These are phyloP conservation scores for Crematogaster levior DNA, from an alignment of 2,888 invertebrate genomes.

Conservation along the genomic window DNA sequence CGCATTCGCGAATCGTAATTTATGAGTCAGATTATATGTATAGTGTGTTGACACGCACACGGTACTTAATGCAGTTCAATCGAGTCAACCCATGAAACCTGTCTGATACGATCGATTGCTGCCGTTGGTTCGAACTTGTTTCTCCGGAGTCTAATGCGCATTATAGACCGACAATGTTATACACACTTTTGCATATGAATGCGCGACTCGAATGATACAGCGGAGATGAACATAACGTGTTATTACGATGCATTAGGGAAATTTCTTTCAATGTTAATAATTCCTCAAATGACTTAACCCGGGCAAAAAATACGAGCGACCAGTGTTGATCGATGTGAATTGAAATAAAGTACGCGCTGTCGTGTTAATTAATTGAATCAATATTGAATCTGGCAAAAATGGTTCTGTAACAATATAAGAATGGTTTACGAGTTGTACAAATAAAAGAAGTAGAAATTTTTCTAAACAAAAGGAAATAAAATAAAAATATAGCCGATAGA, in stretches of 20 bases:
- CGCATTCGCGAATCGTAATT: slow-evolving; percentile 17
- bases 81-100: slow-evolving; percentile 61
- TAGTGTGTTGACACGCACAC: slow-evolving; percentile 64
- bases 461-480: neutral
- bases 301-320: neutral
- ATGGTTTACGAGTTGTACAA: neutral
- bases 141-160: slow-evolving; percentile 27
- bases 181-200: slow-evolving; percentile 12
- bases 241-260: slow-evolving; percentile 27
- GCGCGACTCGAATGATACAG: slow-evolving; percentile 3
- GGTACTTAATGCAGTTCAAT: slow-evolving; percentile 70
- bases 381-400: neutral
- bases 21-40: slow-evolving; percentile 50
- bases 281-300: neutral
- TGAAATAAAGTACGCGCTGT: slow-evolving; percentile 16
- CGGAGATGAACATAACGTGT: neutral
- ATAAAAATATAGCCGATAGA: slow-evolving; percentile 2
- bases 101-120: slow-evolving; percentile 65
- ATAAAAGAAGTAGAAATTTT: neutral
- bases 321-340: neutral
- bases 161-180: slow-evolving; percentile 6
- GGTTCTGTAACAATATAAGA: neutral
- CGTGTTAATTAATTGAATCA: slow-evolving; percentile 21
- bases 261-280: slow-evolving; percentile 11
- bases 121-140: neutral